Base-by-base conservation (phyloP, 2,113 vertebrate genomes). In the Nothobranchius furzeri region DNA sequence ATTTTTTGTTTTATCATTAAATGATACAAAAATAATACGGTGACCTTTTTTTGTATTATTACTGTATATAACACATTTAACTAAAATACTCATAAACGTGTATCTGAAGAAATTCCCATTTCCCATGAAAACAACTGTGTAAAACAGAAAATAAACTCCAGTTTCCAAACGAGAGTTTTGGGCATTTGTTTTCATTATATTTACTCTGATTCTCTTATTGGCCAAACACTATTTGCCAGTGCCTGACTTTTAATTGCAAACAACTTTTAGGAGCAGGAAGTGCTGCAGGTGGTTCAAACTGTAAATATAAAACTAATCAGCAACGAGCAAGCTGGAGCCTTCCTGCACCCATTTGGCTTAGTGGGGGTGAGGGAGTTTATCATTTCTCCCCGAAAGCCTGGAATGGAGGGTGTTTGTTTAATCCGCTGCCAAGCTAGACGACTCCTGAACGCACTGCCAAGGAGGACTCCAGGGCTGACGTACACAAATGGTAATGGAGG, bases 321-420 rank as follows among this genome's bases (percentile, higher is more conserved):
- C 53, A 64, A 53, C 52, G 25, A 72, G 36, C 59, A 56, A 45
- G 24, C 17, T 56, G 17, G 68, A 61, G 15, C 61, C 69, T 81
- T 84, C 74, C 76, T 75, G 4, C 50, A 78, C 70, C 64, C 73
- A 36, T 73, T 79, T 64, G 70, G 70, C 68, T 84, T 70, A 75
- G 54, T 70, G 62, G 51, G 81, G 64, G 66, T 64, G 75, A 62
- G 66, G 52, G 47, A 76, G 74, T 84, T 82, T 73, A 86, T 85
- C 71, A 66, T 79, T 56, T 51, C 56, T 64, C 55, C 55, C 65
- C 79, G 78, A 65, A 88, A 53, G 64, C 63, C 10, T 40, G 46
- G 47, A 71, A 79, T 84, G 64, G 73, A 75, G 82, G 68, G 75
- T 75, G 76, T 84, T 83, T 81, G 73, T 86, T 88, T 84, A 84